Evolutionary conservation across 2,888 invertebrate species (phyloP), one percentile per base, ranked within the genome.

Genomic region (Eurytoma adleriae): DNA sequence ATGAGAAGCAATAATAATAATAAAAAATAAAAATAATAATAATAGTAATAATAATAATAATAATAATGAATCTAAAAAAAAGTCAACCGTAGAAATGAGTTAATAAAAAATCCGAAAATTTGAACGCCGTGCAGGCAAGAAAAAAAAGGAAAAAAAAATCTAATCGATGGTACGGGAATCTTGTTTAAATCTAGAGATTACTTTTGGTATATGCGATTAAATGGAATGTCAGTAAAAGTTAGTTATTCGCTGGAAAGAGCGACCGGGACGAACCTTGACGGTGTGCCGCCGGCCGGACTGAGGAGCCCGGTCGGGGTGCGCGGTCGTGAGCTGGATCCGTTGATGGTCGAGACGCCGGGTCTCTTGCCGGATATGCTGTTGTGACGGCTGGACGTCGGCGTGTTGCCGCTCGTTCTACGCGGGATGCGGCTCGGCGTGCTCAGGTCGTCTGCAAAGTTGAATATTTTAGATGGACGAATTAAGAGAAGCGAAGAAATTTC

Each of bases 391-490:
- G 87, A 93, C 89, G 87, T 94, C 86, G 89, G 94, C 89, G 93
- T 92, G 14, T 92, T 90, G 61, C 93, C 92, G 16, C 93, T 92
- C 16, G 93, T 91, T 90, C 95, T 94, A 81, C 95, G 93, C 92
- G 97, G 97, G 90, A 96, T 96, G 89, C 96, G 95, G 84, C 96
- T 95, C 82, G 95, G 96, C 64, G 96, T 96, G 67, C 94, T 94
- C 2, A 88, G 86, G 87, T 96, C 96, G 90, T 96, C 96, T 95
- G 83, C 5, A 84, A 16, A 0, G n/a, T 52, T 50, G 20, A 54
- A 69, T 68, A 64, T 10, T 40, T 40, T 40, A 40, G 10, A 40
- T 10, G 10, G 10, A 40, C 0, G 7, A 40, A 10, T 40, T 40
- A n/a, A n/a, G n/a, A n/a, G n/a, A n/a, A n/a, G n/a, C n/a, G n/a